A percentile compares a stretch with the other conserved stretches of the same genome.
These are phyloP conservation scores for Teleogryllus oceanicus DNA, from an alignment of 2,888 invertebrate genomes.

Conservation along the genomic window DNA sequence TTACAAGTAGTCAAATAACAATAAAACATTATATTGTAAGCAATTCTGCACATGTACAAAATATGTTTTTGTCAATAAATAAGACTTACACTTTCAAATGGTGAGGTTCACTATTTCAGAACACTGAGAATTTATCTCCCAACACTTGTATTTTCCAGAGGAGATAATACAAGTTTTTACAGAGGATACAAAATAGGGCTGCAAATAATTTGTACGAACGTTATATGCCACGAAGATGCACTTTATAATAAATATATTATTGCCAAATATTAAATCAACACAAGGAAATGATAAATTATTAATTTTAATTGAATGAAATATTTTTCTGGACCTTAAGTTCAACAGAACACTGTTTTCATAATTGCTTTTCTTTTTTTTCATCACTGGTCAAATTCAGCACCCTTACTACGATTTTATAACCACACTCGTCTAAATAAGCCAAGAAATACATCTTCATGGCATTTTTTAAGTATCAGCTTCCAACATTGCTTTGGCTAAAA, in stretches of 20 bases:
- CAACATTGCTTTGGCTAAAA: slow-evolving; percentile 9
- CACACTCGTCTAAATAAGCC: no score
- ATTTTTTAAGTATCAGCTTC: not conserved
- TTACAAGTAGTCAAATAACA: slow-evolving; percentile 18
- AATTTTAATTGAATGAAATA: no score
- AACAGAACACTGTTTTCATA: no score
- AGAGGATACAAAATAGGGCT: slow-evolving; percentile 1
- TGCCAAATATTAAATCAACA: no score
- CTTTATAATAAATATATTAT: no score
- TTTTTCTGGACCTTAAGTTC: no score
- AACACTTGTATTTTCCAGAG: not conserved
- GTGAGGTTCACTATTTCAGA: slow-evolving; percentile 1
- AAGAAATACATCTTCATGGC: slow-evolving; percentile 8
- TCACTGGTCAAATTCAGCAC: no score
- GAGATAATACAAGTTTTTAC: not conserved
- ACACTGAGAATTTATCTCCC: not conserved
- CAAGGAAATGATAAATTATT: no score
- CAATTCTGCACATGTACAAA: slow-evolving; percentile 2
- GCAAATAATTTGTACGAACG: slow-evolving; percentile 10
- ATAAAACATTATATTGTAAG: not conserved
- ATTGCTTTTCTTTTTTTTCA: no score
- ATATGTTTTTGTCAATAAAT: slow-evolving; percentile 11
- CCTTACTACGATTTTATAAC: no score
- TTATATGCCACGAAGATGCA: not conserved
- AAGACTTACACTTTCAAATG: slow-evolving; percentile 10